phyloP scores from a whole-genome alignment of 2,797 vertebrate species.

The Pteronotus mesoamericanus region DNA sequence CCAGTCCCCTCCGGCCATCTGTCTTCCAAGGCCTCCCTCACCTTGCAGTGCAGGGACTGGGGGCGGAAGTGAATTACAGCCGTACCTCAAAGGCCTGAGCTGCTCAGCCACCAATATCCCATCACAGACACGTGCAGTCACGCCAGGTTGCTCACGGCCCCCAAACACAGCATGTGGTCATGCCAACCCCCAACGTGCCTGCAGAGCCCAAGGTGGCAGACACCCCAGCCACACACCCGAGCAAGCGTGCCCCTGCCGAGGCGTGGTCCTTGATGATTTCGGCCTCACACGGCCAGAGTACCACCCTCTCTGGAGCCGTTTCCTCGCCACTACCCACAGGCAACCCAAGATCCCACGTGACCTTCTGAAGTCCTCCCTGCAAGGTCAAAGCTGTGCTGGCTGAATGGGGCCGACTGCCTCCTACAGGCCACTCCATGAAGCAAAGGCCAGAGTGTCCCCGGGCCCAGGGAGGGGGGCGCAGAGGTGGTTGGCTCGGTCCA shows the following conservation, averaged over 20 bases:
- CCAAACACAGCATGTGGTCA: background rate
- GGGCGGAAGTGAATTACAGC: background rate
- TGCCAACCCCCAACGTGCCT: too few relatives aligned
- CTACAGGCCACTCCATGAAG: background rate
- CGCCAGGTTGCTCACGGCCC: background rate
- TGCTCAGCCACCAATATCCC: background rate
- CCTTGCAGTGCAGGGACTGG: background rate
- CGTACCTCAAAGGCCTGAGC: background rate
- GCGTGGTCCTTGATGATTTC: background rate
- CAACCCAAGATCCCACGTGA: background rate
- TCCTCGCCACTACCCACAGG: background rate
- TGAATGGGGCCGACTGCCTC: background rate
- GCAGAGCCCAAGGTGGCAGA: background rate
- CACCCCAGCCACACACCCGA: background rate
- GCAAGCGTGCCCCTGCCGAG: fast-evolving
- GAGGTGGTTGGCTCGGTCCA: background rate
- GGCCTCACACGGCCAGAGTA: background rate
- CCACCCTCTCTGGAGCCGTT: background rate
- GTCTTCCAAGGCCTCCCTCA: background rate
- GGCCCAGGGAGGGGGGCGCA: background rate
- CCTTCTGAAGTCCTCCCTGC: background rate
- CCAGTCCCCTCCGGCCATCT: background rate
- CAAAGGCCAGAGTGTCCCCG: background rate
- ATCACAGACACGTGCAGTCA: background rate
- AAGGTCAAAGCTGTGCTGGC: background rate